A percentile compares a stretch with the other conserved stretches of the same genome.
Evolutionary conservation across 2,888 invertebrate genomes (phyloP).

Genomic region (Cheilosia vulpina): DNA sequence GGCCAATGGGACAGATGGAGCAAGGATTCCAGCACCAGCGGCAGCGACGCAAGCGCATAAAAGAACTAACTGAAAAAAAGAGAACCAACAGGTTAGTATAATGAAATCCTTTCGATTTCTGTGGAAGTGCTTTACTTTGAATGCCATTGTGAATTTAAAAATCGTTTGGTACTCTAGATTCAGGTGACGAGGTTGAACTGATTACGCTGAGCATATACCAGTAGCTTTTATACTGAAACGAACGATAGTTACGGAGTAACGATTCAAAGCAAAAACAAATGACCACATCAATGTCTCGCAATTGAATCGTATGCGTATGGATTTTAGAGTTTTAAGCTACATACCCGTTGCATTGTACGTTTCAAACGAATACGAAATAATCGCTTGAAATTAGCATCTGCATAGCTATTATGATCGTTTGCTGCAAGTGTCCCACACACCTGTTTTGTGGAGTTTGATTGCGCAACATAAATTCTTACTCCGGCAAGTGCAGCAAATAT

Average conservation of each 20-base stretch:
- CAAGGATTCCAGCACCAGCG: slow-evolving; percentile 79
- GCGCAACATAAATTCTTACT: not conserved
- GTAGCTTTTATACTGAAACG: slow-evolving; percentile 72
- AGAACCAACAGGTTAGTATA: not conserved
- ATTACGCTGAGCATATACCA: slow-evolving; percentile 75
- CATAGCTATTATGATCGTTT: slow-evolving; percentile 37
- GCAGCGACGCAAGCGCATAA: slow-evolving; percentile 79
- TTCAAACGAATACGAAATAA: slow-evolving; percentile 14
- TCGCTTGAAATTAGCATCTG: slow-evolving; percentile 39
- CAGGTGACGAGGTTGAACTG: slow-evolving; percentile 81
- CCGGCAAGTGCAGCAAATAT: not conserved
- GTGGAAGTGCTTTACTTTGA: slow-evolving; percentile 80
- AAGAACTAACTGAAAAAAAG: slow-evolving; percentile 77
- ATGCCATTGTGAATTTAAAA: slow-evolving; percentile 79
- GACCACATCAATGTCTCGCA: slow-evolving; percentile 54
- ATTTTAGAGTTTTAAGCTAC: slow-evolving; percentile 41
- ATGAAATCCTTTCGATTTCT: slow-evolving; percentile 27
- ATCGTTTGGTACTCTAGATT: slow-evolving; percentile 80
- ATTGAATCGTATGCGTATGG: slow-evolving; percentile 54
- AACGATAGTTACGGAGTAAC: slow-evolving; percentile 20
- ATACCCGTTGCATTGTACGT: slow-evolving; percentile 35
- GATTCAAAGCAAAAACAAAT: slow-evolving; percentile 45
- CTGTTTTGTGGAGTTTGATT: slow-evolving; percentile 15
- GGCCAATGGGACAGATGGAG: slow-evolving; percentile 62
- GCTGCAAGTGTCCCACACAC: slow-evolving; percentile 10